Evolutionary conservation across 2,113 vertebrate genomes (phyloP), one percentile per base, ranked within the genome.

Genomic region (Litocranius walleri): DNA sequence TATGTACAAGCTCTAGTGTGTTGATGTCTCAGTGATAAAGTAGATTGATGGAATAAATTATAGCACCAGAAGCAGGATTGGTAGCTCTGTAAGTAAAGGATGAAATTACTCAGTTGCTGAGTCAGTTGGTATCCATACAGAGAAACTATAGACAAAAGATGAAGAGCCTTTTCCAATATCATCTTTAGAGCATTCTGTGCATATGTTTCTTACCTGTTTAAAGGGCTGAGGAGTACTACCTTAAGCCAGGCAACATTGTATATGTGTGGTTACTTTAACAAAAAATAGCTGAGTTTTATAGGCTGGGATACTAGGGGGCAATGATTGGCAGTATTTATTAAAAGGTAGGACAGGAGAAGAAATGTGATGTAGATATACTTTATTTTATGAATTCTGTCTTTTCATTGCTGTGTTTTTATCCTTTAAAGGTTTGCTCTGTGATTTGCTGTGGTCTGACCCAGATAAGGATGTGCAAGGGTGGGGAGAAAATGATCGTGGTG

Each of bases 401-500:
- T 84, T 86, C n/a, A 77, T 86, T 96, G 89, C n/a, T 96, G 4
- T 86, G 25, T 98, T 43, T 95, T 12, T 97, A 95, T 98, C 36
- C 88, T 98, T 93, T 40, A 2, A 98, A 99, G 99, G 99, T 95
- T 99, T 99, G 97, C 99, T 99, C 83, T 99, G 99, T 98, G 99
- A 99, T 99, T 98, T 99, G 91, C 98, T 99, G 98, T 99, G 99
- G 99, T 99, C 99, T 71, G 99, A 99, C 98, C 99, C 99, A 83
- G 99, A 99, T 98, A 99, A 99, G 96, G 99, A 99, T 87, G 99
- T 99, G 25, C 99, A 99, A 98, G 99, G 99, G 52, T 99, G 99
- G 99, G 99, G 99, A 95, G 99, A 99, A 99, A 99, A 99, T 71
- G 99, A 99, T 98, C 99, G 99, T 78, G 99, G 99, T 3, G 99